Conservation (phyloP, 2,888 invertebrate species). For the Acrobasis repandana region DNA sequence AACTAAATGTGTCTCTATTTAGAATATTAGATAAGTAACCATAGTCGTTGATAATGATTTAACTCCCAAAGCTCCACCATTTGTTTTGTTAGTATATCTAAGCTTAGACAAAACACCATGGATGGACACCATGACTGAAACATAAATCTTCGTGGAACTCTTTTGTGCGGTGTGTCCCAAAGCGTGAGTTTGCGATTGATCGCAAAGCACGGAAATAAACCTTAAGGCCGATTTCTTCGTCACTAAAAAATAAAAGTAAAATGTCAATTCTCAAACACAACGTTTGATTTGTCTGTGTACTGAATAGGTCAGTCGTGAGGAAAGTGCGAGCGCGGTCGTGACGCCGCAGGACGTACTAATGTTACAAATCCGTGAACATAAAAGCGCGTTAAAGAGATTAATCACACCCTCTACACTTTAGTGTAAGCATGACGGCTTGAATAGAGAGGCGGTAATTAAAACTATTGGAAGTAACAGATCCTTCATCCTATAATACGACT, state of each 20-base stretch:
- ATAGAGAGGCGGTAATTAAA: slow-evolving; percentile 10
- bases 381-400: slow-evolving; percentile 24
- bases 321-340: slow-evolving; percentile 67
- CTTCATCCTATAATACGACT: slow-evolving; percentile 29
- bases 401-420: not conserved
- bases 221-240: too few species aligned
- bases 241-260: not conserved
- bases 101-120: too few species aligned
- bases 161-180: too few species aligned
- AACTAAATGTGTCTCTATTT: too few species aligned
- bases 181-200: too few species aligned
- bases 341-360: slow-evolving; percentile 57
- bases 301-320: slow-evolving; percentile 71
- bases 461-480: slow-evolving; percentile 25
- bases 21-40: too few species aligned
- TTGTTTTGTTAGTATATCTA: too few species aligned
- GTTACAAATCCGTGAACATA: slow-evolving; percentile 27
- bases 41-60: too few species aligned
- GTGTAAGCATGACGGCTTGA: not conserved
- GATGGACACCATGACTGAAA: too few species aligned
- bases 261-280: slow-evolving; percentile 29
- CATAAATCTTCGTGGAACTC: too few species aligned
- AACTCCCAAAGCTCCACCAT: too few species aligned
- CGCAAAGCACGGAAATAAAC: too few species aligned
- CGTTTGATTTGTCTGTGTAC: slow-evolving; percentile 54